Conservation (phyloP, 2,797 vertebrate genomes). For the Dendrocincla fuliginosa region DNA sequence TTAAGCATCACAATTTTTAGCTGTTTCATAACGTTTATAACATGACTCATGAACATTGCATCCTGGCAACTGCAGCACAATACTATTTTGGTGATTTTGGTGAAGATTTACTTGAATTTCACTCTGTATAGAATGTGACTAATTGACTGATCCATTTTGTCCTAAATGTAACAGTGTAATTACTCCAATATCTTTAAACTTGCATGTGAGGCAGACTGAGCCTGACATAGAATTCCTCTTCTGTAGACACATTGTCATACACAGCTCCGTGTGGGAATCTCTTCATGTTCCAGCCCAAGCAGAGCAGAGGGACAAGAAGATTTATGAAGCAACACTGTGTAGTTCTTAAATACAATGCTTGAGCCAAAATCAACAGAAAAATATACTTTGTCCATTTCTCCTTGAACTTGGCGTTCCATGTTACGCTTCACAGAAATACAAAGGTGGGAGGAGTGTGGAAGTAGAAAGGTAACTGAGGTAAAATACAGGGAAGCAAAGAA, state of each 20-base stretch:
- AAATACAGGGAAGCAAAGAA: background rate
- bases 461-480: background rate
- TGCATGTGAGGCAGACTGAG: background rate
- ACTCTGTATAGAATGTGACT: background rate
- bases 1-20: background rate
- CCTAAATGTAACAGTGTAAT: background rate
- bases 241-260: background rate
- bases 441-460: background rate
- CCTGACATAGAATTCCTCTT: background rate
- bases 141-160: conserved; percentile 2
- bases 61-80: background rate
- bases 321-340: background rate
- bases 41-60: background rate
- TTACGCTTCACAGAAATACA: background rate
- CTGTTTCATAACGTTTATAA: background rate
- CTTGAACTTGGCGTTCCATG: background rate
- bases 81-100: background rate
- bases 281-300: background rate
- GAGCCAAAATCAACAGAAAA: background rate
- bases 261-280: background rate
- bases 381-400: background rate
- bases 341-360: background rate
- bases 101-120: background rate
- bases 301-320: background rate
- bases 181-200: background rate